Evolutionary conservation across 2,113 vertebrate species (phyloP).

Genomic region (Psammodynastes pulverulentus): DNA sequence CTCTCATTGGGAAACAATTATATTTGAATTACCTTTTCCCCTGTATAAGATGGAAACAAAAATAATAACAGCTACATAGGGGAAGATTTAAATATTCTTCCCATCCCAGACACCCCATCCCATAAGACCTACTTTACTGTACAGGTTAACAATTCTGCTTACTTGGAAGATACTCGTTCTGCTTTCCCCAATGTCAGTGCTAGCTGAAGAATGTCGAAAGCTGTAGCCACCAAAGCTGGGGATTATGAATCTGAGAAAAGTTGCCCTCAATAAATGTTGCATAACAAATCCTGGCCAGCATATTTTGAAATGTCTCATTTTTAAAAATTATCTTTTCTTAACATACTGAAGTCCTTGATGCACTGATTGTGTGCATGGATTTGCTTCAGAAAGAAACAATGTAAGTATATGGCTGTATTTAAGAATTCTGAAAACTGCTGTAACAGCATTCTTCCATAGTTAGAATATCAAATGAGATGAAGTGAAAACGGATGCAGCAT

Average conservation of each 20-base stretch:
- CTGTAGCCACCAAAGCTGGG: background rate
- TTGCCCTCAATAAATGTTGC: background rate
- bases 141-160: background rate
- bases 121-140: background rate
- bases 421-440: conserved; percentile 2
- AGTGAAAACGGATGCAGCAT: background rate
- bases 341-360: conserved; percentile 83
- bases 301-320: background rate
- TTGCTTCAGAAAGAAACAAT: conserved; percentile 82
- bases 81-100: background rate
- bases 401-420: conserved; percentile 68
- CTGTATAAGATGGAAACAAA: background rate
- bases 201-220: background rate
- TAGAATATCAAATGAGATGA: background rate
- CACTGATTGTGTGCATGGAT: conserved; percentile 94
- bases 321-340: conserved; percentile 53
- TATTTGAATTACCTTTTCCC: background rate
- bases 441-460: background rate
- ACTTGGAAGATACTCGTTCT: background rate
- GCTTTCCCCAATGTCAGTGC: background rate
- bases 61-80: background rate
- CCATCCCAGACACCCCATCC: no score
- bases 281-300: background rate
- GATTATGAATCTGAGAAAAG: background rate
- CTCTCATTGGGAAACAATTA: no score